phyloP scores from a whole-genome alignment of 2,797 vertebrate genomes.

The Knipowitschia caucasica region DNA sequence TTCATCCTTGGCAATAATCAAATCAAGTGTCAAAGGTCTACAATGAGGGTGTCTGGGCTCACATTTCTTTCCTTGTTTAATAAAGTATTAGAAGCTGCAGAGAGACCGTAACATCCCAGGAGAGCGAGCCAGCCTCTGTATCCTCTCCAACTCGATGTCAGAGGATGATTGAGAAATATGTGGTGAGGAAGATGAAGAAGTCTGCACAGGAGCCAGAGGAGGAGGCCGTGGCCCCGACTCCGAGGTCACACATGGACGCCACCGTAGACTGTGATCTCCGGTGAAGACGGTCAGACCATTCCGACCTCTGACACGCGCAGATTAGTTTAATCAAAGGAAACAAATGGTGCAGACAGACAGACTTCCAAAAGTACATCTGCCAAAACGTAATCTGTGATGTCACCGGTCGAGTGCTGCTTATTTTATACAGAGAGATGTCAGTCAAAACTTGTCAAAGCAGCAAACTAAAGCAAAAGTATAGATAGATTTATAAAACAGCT shows the following conservation, averaged over 20 bases:
- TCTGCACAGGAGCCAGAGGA: constrained; percentile 36
- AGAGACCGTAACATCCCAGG: constrained; percentile 16
- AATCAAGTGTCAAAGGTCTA: too few species aligned
- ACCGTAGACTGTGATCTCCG: constrained; percentile 56
- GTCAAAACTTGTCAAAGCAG: background rate
- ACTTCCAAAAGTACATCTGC: constrained; percentile 6
- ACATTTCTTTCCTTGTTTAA: background rate
- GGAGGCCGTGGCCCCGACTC: constrained; percentile 63
- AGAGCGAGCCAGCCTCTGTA: constrained; percentile 37
- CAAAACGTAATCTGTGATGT: constrained; percentile 6
- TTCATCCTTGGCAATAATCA: too few species aligned
- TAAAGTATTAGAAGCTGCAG: constrained; percentile 11
- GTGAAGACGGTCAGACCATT: constrained; percentile 28
- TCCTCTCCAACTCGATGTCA: constrained; percentile 44
- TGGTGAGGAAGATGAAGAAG: constrained; percentile 50
- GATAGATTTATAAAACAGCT: too few species aligned
- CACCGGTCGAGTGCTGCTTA: constrained; percentile 16
- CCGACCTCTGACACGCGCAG: constrained; percentile 13
- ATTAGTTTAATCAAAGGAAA: constrained; percentile 21
- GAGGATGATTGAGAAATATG: constrained; percentile 65
- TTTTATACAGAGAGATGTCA: background rate
- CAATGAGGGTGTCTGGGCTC: background rate
- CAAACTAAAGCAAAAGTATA: too few species aligned
- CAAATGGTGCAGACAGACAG: constrained; percentile 4
- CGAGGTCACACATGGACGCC: constrained; percentile 46